Evolutionary conservation across 2,888 invertebrate species (phyloP), one percentile per base, ranked within the genome.

Genomic region (Phorcus lineatus): DNA sequence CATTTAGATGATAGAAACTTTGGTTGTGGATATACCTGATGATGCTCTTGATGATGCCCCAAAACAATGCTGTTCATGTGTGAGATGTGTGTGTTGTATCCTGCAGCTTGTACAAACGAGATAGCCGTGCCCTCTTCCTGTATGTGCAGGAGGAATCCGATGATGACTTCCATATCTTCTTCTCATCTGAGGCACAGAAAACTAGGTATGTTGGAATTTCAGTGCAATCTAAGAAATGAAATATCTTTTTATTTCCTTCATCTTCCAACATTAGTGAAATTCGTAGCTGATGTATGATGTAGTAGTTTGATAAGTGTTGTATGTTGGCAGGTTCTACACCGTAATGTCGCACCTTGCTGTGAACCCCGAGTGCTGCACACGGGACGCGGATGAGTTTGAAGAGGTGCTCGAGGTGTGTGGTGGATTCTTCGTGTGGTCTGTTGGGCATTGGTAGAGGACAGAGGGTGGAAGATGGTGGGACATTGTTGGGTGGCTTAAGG

Each of bases 111-210:
- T 99, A 98, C 94, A 99, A 98, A 93, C 95, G 98, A 62, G 99
- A 99, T 93, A 97, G 98, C 91, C 95, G 99, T 22, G 98, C 98
- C 86, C 95, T 99, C 16, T 99, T 99, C 93, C 95, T 99, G 0
- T 99, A 99, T 93, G 99, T 99, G 53, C 97, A 98, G 93, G 97
- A 98, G 93, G 99, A 99, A 93, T 98, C 98, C 0, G 93, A 93
- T 85, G 93, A 93, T 84, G 99, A 99, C 94, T 99, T 99, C 94
- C 99, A 99, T 95, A 97, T 99, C 94, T 98, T 96, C 93, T 96
- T 99, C 89, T 98, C 99, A 0, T 98, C 99, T 0, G 95, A 96
- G 84, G 95, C 95, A 67, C 97, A 97, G 92, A 95, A 97, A 82
- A 96, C 97, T 91, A 95, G 96, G 93, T 93, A 54, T 70, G 79